Evolutionary conservation across 37 sponge, comb jelly and placozoan genomes (phyloP).

Genomic region (Beroe ovata): DNA sequence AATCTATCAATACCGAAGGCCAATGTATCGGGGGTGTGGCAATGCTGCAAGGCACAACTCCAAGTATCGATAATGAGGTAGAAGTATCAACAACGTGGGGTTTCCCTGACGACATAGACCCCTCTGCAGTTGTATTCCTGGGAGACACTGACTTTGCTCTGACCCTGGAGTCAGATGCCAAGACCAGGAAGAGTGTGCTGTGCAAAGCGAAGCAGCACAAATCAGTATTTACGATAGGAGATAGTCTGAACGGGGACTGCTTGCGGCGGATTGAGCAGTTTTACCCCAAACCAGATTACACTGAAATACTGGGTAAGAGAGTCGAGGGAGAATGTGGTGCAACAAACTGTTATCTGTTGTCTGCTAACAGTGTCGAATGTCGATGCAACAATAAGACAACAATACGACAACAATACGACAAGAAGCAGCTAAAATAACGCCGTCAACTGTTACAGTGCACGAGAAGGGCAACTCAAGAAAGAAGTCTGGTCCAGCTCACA

Average conservation of each 20-base stretch:
- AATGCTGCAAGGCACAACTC: background rate
- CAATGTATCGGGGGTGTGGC: too few relatives aligned
- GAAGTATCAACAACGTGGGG: constrained; percentile 20
- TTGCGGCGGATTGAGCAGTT: background rate
- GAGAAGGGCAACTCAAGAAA: background rate
- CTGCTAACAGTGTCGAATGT: too few relatives aligned
- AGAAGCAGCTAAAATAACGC: too few relatives aligned
- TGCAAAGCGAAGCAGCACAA: constrained; percentile 26
- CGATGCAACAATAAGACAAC: too few relatives aligned
- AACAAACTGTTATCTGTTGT: too few relatives aligned
- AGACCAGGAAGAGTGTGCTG: constrained; percentile 18
- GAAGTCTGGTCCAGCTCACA: background rate
- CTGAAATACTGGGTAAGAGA: constrained; percentile 12
- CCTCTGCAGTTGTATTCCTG: background rate
- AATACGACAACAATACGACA: too few relatives aligned
- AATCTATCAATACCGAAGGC: too few relatives aligned
- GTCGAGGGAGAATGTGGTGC: too few relatives aligned
- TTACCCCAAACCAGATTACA: constrained; percentile 40
- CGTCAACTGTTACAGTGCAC: constrained; percentile 15
- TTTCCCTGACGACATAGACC: constrained; percentile 16
- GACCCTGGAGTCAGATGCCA: constrained; percentile 40
- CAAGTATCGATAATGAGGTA: background rate
- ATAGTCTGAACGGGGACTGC: background rate
- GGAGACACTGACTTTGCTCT: constrained; percentile 33
- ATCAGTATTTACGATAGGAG: background rate